phyloP scores from a whole-genome alignment of 2,888 invertebrate genomes.

The Scaptomyza polygonia region DNA sequence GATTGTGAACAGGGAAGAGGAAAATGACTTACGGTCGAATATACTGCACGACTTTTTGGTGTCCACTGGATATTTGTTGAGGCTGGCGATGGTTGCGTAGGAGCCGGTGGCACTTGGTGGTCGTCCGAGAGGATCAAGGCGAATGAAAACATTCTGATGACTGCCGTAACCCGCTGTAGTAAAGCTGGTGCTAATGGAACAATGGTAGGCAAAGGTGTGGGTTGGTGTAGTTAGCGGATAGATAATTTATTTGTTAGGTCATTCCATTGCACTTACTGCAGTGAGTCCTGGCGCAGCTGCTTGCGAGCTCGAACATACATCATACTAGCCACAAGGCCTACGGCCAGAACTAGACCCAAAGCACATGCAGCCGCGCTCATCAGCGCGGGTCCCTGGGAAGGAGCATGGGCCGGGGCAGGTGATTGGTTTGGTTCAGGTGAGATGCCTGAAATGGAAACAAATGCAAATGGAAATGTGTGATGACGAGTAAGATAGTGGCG shows the following conservation, averaged over 20 bases:
- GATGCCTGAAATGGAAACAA: slow-evolving; percentile 74
- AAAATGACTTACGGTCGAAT: slow-evolving; percentile 80
- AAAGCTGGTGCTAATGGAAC: slow-evolving; percentile 88
- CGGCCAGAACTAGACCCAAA: slow-evolving; percentile 85
- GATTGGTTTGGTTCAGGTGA: slow-evolving; percentile 89
- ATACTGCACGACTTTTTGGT: slow-evolving; percentile 84
- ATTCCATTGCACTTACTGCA: slow-evolving; percentile 78
- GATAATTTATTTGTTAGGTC: slow-evolving; percentile 44
- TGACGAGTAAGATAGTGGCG: not conserved
- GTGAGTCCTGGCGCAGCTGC: slow-evolving; percentile 82
- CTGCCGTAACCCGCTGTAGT: slow-evolving; percentile 91
- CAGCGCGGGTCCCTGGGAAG: slow-evolving; percentile 88
- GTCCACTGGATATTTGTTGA: slow-evolving; percentile 89
- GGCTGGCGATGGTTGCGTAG: slow-evolving; percentile 92
- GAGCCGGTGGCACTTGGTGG: slow-evolving; percentile 91
- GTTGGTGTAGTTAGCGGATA: slow-evolving; percentile 16
- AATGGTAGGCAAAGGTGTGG: not conserved
- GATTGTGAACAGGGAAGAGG: not conserved
- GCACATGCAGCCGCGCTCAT: slow-evolving; percentile 93
- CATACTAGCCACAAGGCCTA: slow-evolving; percentile 83
- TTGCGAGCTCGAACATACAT: slow-evolving; percentile 84
- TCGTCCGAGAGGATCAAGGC: slow-evolving; percentile 89
- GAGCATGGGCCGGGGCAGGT: slow-evolving; percentile 88
- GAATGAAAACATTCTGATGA: slow-evolving; percentile 91
- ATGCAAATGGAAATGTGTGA: not conserved